Evolutionary conservation across 1,140 invertebrate species (phyloP).

Genomic region (Reticulitermes speratus): DNA sequence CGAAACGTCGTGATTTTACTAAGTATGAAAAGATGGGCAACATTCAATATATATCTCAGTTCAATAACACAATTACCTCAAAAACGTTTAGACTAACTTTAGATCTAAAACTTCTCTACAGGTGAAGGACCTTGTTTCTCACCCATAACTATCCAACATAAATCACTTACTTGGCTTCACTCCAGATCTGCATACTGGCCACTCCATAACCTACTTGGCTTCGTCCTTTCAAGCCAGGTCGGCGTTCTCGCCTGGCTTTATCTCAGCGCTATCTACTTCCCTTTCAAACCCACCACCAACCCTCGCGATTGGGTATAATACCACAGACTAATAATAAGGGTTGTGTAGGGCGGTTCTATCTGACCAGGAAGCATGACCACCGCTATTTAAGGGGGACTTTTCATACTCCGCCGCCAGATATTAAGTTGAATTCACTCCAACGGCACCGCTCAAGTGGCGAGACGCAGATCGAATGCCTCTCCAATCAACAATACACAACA

Average conservation of each 20-base stretch:
- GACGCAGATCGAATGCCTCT: background rate
- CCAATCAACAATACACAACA: background rate
- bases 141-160: no score
- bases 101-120: no score
- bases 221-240: conserved; percentile 12
- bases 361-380: conserved; percentile 1
- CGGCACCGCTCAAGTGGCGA: background rate
- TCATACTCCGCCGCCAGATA: conserved; percentile 13
- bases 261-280: background rate
- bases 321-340: conserved; percentile 18
- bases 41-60: no score
- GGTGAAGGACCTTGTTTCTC: no score
- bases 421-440: background rate
- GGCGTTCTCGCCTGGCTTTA: background rate
- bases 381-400: conserved; percentile 4
- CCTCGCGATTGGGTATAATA: conserved; percentile 10
- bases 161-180: background rate
- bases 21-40: no score
- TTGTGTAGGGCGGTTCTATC: conserved; percentile 9
- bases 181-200: background rate
- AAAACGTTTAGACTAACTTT: no score
- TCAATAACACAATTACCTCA: no score
- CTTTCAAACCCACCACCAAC: conserved; percentile 9
- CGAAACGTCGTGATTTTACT: no score
- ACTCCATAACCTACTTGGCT: background rate